Base-by-base conservation (phyloP, 2,113 vertebrate species). In the Climacteris rufus region DNA sequence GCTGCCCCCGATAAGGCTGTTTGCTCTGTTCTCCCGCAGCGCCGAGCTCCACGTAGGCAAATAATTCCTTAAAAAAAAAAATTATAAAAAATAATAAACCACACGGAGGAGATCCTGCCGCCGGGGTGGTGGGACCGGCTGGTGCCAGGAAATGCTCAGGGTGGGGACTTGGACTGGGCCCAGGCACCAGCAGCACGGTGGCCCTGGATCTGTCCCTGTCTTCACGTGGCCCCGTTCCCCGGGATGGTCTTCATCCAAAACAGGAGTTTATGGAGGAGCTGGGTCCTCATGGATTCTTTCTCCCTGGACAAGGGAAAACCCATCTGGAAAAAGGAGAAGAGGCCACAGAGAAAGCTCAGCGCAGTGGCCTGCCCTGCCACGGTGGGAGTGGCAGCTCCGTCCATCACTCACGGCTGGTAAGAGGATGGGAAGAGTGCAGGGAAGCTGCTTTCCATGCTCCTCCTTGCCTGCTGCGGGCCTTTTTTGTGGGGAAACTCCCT, bases 1-100 rank as follows among this genome's bases (percentile, higher is more conserved):
- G 56, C 68, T 42, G 87, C 93, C 93, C 96, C 78, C 13, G 64
- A 80, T 83, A 85, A 83, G 63, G 80, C 70, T 87, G 95, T 91
- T 87, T 84, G 94, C 3, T 6, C 83, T 40, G 24, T 68, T 75
- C 57, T 54, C 30, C 87, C 1, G 0, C 66, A 15, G 91, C 0
- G 6, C 60, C 0, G 1, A 61, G 89, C 86, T 89, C 50, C 88
- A 70, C 20, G 6, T 63, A 83, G 94, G 91, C 91, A 76, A 75
- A 82, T 37, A 52, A 52, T 56, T 30, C 30, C 28, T 88, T 7
- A 63, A 78, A 66, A 47, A 35, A 45, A 37, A 49, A 52, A 16
- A 30, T 8, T 10, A 25, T 24, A 18, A 11, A 25, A 83, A 83
- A 65, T 56, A 86, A 44, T 37, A 87, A 68, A 27, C 35, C 65